phyloP scores from a whole-genome alignment of 2,113 vertebrate genomes.

The Oenanthe melanoleuca region DNA sequence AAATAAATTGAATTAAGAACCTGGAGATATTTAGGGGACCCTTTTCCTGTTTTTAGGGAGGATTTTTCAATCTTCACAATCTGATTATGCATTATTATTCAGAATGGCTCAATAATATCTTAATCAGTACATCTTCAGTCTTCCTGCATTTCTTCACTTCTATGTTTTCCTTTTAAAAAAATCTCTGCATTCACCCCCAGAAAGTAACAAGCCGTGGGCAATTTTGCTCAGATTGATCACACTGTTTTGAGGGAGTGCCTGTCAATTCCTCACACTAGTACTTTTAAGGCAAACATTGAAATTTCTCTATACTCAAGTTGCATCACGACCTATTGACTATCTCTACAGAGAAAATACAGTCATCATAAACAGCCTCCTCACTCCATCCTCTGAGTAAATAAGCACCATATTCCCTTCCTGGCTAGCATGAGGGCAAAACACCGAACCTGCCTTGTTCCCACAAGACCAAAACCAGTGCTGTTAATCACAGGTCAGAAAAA shows the following conservation, averaged over 20 bases:
- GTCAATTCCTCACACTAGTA: not conserved
- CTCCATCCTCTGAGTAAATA: not conserved
- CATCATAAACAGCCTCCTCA: not conserved
- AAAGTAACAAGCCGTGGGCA: not conserved
- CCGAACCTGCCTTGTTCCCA: not conserved
- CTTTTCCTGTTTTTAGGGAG: not conserved
- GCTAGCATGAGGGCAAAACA: not conserved
- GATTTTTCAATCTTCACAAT: not conserved
- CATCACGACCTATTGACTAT: not conserved
- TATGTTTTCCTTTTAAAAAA: not conserved
- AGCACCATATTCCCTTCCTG: not conserved
- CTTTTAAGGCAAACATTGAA: not conserved
- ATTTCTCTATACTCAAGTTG: not conserved
- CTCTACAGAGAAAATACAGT: not conserved
- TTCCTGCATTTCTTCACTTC: not conserved
- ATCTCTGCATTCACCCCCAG: not conserved
- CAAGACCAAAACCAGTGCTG: not conserved
- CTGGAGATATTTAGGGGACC: not conserved
- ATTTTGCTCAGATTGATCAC: not conserved
- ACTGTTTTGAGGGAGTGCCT: not conserved
- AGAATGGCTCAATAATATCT: not conserved
- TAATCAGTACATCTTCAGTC: not conserved
- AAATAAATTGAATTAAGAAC: not conserved
- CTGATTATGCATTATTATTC: not conserved
- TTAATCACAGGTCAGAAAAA: constrained; percentile 31